phyloP scores from a whole-genome alignment of 2,113 vertebrate species.

The Camelus dromedarius region DNA sequence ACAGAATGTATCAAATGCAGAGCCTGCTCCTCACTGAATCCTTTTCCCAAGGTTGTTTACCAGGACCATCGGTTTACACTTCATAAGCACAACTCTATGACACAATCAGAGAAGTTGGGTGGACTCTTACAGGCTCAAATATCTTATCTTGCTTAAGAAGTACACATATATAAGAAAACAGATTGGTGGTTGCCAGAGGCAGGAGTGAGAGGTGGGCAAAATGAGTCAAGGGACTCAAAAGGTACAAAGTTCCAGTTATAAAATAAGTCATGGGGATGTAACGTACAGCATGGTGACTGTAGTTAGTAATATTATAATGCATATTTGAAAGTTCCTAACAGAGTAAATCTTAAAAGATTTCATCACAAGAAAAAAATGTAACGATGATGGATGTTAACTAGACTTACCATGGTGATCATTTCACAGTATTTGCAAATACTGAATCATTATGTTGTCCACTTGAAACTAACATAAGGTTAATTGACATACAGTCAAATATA shows the following conservation, averaged over 20 bases:
- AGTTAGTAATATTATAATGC: background rate
- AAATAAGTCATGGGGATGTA: background rate
- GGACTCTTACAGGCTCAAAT: background rate
- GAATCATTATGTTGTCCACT: background rate
- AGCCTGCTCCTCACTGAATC: rapidly evolving
- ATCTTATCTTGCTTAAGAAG: background rate
- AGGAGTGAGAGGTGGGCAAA: background rate
- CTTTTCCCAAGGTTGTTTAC: background rate
- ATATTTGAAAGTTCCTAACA: background rate
- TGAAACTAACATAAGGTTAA: background rate
- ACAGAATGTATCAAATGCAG: background rate
- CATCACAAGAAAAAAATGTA: background rate
- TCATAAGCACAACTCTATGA: background rate
- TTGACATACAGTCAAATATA: background rate
- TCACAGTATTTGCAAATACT: background rate
- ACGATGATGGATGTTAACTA: background rate
- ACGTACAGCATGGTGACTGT: background rate
- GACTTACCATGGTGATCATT: background rate
- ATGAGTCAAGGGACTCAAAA: background rate
- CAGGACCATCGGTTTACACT: background rate
- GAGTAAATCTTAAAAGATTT: background rate
- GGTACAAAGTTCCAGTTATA: background rate
- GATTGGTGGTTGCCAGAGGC: background rate
- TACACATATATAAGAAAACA: background rate
- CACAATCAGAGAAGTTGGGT: background rate